A percentile compares a stretch with the other conserved stretches of the same genome.
These are phyloP conservation scores for Vanacampus margaritifer DNA, from an alignment of 2,113 vertebrate species.

Conservation along the genomic window DNA sequence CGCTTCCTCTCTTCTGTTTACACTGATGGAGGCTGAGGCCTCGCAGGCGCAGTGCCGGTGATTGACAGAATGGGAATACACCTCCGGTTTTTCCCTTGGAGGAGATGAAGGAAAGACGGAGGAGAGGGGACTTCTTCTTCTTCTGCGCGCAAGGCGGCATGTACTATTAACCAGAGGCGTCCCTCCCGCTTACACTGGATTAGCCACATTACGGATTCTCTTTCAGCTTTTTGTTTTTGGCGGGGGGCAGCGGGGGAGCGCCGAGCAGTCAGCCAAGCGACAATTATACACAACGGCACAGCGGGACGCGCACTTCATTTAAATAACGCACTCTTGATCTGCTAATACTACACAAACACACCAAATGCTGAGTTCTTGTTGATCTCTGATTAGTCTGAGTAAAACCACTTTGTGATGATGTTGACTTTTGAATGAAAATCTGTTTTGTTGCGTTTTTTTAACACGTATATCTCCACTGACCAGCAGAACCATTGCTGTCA, in stretches of 20 bases:
- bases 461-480: neutral
- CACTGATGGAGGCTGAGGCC: slow-evolving; percentile 56
- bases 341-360: slow-evolving; percentile 17
- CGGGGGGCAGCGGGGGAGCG: slow-evolving; percentile 12
- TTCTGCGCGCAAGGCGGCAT: slow-evolving; percentile 22
- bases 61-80: slow-evolving; percentile 66
- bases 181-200: slow-evolving; percentile 53
- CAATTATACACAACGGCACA: slow-evolving; percentile 38
- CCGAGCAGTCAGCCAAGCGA: slow-evolving; percentile 39
- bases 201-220: slow-evolving; percentile 60
- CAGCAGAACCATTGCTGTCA: neutral
- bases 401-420: neutral
- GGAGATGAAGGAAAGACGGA: slow-evolving; percentile 11
- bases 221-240: slow-evolving; percentile 26
- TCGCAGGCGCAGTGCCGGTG: slow-evolving; percentile 38
- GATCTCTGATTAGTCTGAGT: neutral
- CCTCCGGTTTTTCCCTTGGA: slow-evolving; percentile 40
- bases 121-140: slow-evolving; percentile 16
- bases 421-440: slow-evolving; percentile 1
- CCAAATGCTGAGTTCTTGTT: neutral
- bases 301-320: slow-evolving; percentile 31
- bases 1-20: slow-evolving; percentile 59
- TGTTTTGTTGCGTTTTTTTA: neutral
- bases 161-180: slow-evolving; percentile 40
- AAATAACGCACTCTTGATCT: slow-evolving; percentile 39